A percentile compares a stretch with the other conserved stretches of the same genome.
These are phyloP conservation scores for Omphaloscelis lunosa DNA, from an alignment of 2,888 invertebrate genomes.

Conservation along the genomic window DNA sequence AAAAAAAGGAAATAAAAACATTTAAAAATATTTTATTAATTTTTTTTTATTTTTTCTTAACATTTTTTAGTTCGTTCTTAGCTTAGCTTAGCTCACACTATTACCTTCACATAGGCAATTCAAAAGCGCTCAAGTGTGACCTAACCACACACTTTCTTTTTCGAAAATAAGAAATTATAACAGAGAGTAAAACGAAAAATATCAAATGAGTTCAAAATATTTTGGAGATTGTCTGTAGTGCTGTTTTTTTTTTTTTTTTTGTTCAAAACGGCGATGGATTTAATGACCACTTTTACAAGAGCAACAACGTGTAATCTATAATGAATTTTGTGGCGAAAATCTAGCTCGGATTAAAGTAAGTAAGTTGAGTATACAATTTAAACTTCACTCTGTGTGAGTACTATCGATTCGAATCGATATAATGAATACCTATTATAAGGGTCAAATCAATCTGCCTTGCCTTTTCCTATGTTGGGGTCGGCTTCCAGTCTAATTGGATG, in stretches of 20 bases:
- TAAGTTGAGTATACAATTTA: too few relatives aligned
- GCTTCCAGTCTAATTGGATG: too few relatives aligned
- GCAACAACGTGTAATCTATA: not conserved
- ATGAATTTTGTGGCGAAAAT: not conserved
- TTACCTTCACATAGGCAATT: slow-evolving; percentile 3
- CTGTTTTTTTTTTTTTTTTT: slow-evolving; percentile 11
- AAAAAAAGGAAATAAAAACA: too few relatives aligned
- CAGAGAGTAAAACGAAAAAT: slow-evolving; percentile 8
- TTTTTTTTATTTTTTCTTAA: too few relatives aligned
- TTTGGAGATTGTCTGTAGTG: slow-evolving; percentile 26
- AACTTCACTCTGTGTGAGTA: too few relatives aligned
- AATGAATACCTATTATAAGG: too few relatives aligned
- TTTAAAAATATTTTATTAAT: too few relatives aligned
- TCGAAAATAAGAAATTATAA: slow-evolving; percentile 15
- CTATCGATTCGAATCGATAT: too few relatives aligned
- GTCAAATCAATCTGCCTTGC: too few relatives aligned
- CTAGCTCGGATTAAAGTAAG: not conserved
- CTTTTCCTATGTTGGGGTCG: too few relatives aligned
- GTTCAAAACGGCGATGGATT: not conserved
- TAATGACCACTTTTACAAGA: slow-evolving; percentile 12
- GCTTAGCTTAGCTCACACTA: slow-evolving; percentile 11
- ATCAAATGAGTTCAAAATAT: slow-evolving; percentile 36
- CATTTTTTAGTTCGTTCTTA: not conserved
- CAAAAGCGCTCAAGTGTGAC: not conserved
- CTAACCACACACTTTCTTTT: slow-evolving; percentile 54